Conservation (phyloP, 2,113 vertebrate species). For the Tiliqua scincoides region DNA sequence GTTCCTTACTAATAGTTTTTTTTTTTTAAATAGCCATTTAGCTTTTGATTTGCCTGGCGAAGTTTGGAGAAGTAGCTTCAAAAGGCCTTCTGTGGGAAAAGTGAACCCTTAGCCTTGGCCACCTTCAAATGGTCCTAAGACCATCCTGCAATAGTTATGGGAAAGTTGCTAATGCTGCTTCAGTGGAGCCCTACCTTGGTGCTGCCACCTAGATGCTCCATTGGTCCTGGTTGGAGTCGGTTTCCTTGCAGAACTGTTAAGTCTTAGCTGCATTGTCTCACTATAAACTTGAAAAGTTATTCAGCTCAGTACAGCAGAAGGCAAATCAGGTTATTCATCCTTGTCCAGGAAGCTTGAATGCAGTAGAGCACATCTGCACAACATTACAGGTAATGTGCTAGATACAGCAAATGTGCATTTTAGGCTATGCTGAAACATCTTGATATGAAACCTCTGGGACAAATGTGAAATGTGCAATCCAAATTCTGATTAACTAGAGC, state of each 20-base stretch:
- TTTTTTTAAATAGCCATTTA: neutral
- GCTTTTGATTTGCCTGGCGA: neutral
- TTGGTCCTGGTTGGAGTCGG: too few relatives aligned
- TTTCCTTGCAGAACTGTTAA: neutral
- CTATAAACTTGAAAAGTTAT: neutral
- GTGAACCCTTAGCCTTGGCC: neutral
- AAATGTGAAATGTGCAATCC: neutral
- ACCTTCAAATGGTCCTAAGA: neutral
- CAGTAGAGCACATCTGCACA: neutral
- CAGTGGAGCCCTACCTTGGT: neutral
- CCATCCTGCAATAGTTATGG: neutral
- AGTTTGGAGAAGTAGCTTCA: neutral
- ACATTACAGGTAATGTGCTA: fast-evolving
- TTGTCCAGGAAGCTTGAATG: neutral
- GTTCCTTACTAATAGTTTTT: neutral
- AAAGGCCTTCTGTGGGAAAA: constrained; percentile 1
- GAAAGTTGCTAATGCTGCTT: neutral
- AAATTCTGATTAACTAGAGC: neutral
- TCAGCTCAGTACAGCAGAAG: neutral
- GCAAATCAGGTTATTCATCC: neutral
- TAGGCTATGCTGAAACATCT: neutral
- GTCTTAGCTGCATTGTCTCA: neutral
- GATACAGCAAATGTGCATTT: neutral
- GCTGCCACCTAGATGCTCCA: neutral
- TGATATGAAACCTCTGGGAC: neutral